Percentiles rank a stretch among this genome's conserved stretches.
Evolutionary conservation across 2,113 vertebrate species (phyloP).

Genomic region (Eulemur macaco): DNA sequence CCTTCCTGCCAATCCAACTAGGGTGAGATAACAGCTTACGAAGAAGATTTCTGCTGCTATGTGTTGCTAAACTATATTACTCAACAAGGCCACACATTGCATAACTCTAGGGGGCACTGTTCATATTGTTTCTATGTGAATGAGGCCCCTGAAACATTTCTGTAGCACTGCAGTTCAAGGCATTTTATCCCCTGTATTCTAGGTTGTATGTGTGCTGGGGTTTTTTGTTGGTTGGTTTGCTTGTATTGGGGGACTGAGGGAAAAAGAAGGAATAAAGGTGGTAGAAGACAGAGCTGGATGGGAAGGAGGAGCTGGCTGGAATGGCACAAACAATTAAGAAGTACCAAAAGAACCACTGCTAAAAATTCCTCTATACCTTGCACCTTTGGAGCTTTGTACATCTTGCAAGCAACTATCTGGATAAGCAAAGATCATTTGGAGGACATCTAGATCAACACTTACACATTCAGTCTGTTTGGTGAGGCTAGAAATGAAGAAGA

Average conservation of each 20-base stretch:
- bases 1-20: neutral
- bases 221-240: neutral
- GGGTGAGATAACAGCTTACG: neutral
- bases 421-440: neutral
- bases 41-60: neutral
- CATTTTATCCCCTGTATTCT: neutral
- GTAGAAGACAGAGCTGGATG: neutral
- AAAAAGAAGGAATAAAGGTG: neutral
- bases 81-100: neutral
- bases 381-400: neutral
- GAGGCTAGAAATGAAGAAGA: neutral
- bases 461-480: neutral
- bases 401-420: neutral
- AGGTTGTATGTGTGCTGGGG: neutral
- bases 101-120: neutral
- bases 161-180: neutral
- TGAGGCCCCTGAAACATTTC: neutral
- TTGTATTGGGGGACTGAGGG: neutral
- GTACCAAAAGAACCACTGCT: neutral
- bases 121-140: neutral
- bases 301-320: neutral
- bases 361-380: neutral
- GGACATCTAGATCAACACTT: neutral
- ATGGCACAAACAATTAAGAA: neutral
- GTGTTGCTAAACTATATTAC: neutral